Percentiles rank a stretch among this genome's conserved stretches.
These are phyloP conservation scores for Aspidapion aeneum DNA, from an alignment of 2,888 invertebrate genomes.

Conservation along the genomic window DNA sequence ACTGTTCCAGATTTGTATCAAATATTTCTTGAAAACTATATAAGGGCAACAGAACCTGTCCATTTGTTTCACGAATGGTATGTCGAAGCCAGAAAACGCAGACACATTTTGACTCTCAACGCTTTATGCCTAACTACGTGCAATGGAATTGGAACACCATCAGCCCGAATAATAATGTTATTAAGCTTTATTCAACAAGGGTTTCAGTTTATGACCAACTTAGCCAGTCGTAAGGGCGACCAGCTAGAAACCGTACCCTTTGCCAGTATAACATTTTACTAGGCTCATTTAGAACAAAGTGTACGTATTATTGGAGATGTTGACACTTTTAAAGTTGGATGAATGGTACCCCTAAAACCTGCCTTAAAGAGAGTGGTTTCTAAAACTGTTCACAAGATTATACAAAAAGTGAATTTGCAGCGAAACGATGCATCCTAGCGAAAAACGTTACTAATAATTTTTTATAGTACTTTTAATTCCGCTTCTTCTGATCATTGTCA, in stretches of 20 bases:
- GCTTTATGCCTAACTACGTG: not conserved
- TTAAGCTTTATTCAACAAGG: not conserved
- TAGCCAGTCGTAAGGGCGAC: not conserved
- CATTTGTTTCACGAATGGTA: not conserved
- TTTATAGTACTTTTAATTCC: no score
- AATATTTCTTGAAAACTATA: not conserved
- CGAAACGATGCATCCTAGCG: no score
- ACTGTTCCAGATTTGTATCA: no score
- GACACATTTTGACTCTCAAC: not conserved
- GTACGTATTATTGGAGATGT: not conserved
- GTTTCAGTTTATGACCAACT: not conserved
- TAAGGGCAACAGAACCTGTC: not conserved
- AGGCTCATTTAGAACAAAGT: not conserved
- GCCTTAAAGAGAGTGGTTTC: not conserved
- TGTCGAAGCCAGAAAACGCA: not conserved
- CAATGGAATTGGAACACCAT: not conserved
- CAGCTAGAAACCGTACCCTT: not conserved
- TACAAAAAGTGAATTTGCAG: no score
- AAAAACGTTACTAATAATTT: no score
- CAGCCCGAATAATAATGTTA: not conserved
- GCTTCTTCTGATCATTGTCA: no score
- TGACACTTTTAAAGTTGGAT: not conserved
- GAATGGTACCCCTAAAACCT: not conserved
- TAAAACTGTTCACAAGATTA: no score
- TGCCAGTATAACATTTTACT: not conserved